These are phyloP conservation scores for Conops quadrifasciatus DNA, from an alignment of 2,888 invertebrate genomes.

Conservation along the genomic window DNA sequence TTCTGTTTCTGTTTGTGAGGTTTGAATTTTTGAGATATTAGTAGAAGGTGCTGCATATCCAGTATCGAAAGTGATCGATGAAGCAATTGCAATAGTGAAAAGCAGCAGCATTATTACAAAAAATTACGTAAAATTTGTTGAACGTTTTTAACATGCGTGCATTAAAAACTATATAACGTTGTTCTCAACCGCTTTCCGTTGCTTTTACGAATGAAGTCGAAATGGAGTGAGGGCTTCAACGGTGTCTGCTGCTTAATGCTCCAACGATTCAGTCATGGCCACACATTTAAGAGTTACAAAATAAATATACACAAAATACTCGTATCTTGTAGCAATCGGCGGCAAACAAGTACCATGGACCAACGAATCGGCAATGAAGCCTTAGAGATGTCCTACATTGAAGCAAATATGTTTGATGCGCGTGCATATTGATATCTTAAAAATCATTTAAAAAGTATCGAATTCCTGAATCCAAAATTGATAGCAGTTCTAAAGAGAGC, in stretches of 20 bases:
- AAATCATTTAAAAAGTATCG: background rate
- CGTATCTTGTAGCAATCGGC: slow-evolving; percentile 7
- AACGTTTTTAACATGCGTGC: background rate
- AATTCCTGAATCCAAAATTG: background rate
- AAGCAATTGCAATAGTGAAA: background rate
- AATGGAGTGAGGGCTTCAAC: background rate
- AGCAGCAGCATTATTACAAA: background rate
- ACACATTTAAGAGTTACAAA: slow-evolving; percentile 28
- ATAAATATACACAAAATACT: slow-evolving; percentile 6
- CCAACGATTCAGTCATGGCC: background rate
- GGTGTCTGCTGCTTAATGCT: slow-evolving; percentile 2
- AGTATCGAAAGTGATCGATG: background rate
- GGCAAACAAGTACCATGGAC: background rate
- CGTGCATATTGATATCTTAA: background rate
- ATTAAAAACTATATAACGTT: background rate
- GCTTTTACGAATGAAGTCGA: background rate
- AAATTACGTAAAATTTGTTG: background rate
- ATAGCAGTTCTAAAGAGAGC: too few relatives aligned
- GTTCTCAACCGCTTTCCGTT: background rate
- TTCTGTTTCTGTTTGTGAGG: background rate
- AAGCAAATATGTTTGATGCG: background rate
- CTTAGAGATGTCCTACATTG: background rate
- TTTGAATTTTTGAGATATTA: background rate
- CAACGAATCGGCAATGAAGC: background rate
- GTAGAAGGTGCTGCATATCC: background rate